phyloP scores from a whole-genome alignment of 1,140 invertebrate genomes.

The Diprion similis region DNA sequence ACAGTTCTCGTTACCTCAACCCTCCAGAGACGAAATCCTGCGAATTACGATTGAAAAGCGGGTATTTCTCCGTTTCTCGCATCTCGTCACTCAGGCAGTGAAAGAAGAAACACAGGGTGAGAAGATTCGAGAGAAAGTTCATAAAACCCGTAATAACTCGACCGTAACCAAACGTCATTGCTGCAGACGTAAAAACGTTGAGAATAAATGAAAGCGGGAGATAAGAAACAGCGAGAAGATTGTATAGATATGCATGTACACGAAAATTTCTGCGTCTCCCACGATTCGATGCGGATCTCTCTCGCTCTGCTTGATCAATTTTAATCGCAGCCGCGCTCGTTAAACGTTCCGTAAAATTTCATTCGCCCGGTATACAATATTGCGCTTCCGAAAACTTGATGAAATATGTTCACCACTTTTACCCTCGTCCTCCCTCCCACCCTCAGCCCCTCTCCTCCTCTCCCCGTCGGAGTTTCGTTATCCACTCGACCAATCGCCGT shows the following conservation, averaged over 20 bases:
- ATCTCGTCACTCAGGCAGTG: not conserved
- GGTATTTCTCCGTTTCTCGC: too few relatives aligned
- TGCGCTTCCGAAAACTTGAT: slow-evolving; percentile 1
- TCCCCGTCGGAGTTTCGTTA: too few relatives aligned
- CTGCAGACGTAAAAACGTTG: not conserved
- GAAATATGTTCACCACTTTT: not conserved
- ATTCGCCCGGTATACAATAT: slow-evolving; percentile 3
- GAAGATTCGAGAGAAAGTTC: not conserved
- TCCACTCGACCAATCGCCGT: too few relatives aligned
- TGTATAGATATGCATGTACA: not conserved
- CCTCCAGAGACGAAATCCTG: too few relatives aligned
- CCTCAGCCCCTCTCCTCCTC: not conserved
- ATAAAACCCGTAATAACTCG: not conserved
- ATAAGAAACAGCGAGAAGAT: not conserved
- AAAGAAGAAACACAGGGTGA: not conserved
- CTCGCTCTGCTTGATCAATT: not conserved
- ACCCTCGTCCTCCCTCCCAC: not conserved
- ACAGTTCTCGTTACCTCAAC: too few relatives aligned
- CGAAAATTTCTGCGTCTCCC: not conserved
- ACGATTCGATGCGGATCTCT: not conserved
- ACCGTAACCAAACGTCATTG: slow-evolving; percentile 2
- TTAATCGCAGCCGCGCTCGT: not conserved
- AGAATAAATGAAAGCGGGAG: not conserved
- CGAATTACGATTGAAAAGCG: too few relatives aligned
- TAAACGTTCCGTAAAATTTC: slow-evolving; percentile 3